phyloP scores from a whole-genome alignment of 2,888 invertebrate species.

The Nebria brevicollis region DNA sequence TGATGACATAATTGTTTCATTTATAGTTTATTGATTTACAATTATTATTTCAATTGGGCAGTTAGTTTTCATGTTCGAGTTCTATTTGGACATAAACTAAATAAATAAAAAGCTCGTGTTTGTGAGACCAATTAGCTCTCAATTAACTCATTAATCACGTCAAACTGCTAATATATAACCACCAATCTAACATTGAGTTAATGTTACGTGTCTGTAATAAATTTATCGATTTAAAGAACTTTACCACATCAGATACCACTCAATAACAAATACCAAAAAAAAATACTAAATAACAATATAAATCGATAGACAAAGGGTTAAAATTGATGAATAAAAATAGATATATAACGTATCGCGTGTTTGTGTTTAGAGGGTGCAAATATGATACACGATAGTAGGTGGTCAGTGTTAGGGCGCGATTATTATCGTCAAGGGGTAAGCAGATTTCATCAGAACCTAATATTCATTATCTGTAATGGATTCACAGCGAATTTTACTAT shows the following conservation, averaged over 20 bases:
- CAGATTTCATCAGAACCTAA: conserved; percentile 45
- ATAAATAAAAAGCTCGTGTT: conserved; percentile 43
- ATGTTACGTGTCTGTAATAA: conserved; percentile 24
- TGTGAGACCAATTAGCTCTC: conserved; percentile 34
- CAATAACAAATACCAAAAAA: not conserved
- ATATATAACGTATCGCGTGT: not conserved
- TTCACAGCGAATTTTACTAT: conserved; percentile 18
- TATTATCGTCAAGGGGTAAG: conserved; percentile 44
- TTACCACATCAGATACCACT: not conserved
- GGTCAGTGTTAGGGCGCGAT: conserved; percentile 32
- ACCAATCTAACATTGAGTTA: conserved; percentile 39
- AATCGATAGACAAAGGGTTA: too few relatives aligned
- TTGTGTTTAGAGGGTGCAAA: not conserved
- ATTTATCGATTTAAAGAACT: conserved; percentile 30
- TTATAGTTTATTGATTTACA: conserved; percentile 21
- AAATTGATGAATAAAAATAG: not conserved
- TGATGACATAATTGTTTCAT: conserved; percentile 2
- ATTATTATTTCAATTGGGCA: conserved; percentile 30
- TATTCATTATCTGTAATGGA: conserved; percentile 47
- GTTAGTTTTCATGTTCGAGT: conserved; percentile 25
- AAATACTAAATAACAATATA: too few relatives aligned
- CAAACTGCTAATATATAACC: conserved; percentile 38
- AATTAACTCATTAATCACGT: conserved; percentile 44
- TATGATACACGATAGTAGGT: not conserved
- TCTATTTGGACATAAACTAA: conserved; percentile 34